A percentile compares a stretch with the other conserved stretches of the same genome.
phyloP scores from a whole-genome alignment of 23 tunicate species.

The Ascidia mentula region DNA sequence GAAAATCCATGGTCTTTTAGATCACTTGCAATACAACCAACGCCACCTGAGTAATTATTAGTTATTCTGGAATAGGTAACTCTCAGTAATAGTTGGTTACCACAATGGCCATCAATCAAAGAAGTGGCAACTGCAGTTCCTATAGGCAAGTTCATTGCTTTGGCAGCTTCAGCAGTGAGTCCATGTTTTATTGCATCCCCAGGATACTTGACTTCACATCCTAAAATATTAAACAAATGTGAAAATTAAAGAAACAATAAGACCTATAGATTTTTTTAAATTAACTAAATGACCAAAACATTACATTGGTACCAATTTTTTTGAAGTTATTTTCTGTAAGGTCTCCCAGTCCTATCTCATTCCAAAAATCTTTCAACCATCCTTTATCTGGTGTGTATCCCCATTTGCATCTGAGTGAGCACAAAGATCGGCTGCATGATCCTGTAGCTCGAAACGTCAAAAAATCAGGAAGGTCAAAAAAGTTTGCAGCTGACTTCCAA shows the following conservation, averaged over 20 bases:
- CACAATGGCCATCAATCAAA: slow-evolving; percentile 96
- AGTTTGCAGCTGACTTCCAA: slow-evolving; percentile 68
- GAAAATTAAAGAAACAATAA: background rate
- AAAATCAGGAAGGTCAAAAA: slow-evolving; percentile 90
- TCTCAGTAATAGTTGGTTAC: slow-evolving; percentile 3
- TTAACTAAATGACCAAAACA: background rate
- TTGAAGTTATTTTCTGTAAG: slow-evolving; percentile 42
- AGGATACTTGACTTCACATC: slow-evolving; percentile 24
- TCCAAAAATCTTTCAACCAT: slow-evolving; percentile 73
- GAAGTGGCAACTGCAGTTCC: slow-evolving; percentile 63
- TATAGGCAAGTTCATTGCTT: slow-evolving; percentile 31
- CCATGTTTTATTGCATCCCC: slow-evolving; percentile 67
- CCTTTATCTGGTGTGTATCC: slow-evolving; percentile 26
- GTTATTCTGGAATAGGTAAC: background rate
- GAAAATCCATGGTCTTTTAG: slow-evolving; percentile 11
- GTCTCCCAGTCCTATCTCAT: slow-evolving; percentile 56
- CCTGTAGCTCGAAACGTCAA: slow-evolving; percentile 85
- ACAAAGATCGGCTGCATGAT: slow-evolving; percentile 55
- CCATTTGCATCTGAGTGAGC: slow-evolving; percentile 91
- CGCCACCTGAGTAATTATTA: slow-evolving; percentile 34
- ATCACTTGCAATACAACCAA: slow-evolving; percentile 54
- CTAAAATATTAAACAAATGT: slow-evolving; percentile 4
- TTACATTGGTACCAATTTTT: slow-evolving; percentile 52
- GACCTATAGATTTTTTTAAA: background rate
- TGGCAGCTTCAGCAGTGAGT: slow-evolving; percentile 42